Percentiles rank a stretch among this genome's conserved stretches.
Evolutionary conservation across 2,797 vertebrate species (phyloP).

Genomic region (Gambelia wislizenii): DNA sequence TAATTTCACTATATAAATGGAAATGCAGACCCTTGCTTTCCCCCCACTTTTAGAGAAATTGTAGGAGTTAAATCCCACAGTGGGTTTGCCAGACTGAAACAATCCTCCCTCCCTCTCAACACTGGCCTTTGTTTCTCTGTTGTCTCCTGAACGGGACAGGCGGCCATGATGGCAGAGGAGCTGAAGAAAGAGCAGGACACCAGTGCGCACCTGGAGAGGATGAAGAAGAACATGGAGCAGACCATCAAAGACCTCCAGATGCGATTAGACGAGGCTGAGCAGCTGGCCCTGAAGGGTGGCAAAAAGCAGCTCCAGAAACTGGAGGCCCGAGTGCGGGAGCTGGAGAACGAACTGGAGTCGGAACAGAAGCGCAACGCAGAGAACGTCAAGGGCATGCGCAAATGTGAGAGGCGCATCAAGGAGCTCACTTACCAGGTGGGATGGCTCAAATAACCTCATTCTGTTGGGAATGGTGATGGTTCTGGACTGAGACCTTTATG

Average conservation of each 20-base stretch:
- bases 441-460: not conserved
- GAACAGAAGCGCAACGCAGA: constrained; percentile 89
- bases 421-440: constrained; percentile 87
- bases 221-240: constrained; percentile 96
- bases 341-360: constrained; percentile 90
- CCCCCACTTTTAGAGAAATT: not conserved
- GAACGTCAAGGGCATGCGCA: constrained; percentile 88
- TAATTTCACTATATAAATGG: not conserved
- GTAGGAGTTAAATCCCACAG: not conserved
- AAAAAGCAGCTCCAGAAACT: constrained; percentile 95
- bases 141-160: constrained; percentile 62
- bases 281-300: constrained; percentile 88
- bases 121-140: not conserved
- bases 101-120: not conserved
- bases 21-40: not conserved
- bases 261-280: constrained; percentile 90
- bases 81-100: not conserved
- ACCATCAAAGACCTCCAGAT: constrained; percentile 92
- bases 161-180: constrained; percentile 95
- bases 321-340: constrained; percentile 88
- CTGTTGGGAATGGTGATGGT: too few relatives aligned
- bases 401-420: constrained; percentile 90
- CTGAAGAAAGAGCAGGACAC: constrained; percentile 96
- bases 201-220: constrained; percentile 89
- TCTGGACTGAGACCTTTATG: not conserved